These are phyloP conservation scores for Percina caprodes DNA, from an alignment of 2,113 vertebrate species.

Conservation along the genomic window DNA sequence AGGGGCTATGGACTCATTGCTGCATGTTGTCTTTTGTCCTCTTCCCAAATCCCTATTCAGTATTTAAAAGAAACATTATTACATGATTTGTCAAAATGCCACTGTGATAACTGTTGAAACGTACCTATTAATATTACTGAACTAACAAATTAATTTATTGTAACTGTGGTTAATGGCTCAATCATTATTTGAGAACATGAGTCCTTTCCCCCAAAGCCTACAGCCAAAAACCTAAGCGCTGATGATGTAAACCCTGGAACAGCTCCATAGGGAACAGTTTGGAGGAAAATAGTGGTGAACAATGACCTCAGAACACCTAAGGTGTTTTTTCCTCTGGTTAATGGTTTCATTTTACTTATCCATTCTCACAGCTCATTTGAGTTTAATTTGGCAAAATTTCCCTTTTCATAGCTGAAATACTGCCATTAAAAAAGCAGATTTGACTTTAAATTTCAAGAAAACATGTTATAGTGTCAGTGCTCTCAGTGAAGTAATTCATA, in stretches of 20 bases:
- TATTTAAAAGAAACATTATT: neutral
- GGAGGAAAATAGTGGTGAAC: conserved; percentile 17
- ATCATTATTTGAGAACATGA: conserved; percentile 46
- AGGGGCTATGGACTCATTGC: neutral
- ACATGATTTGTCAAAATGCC: neutral
- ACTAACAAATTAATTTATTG: conserved; percentile 25
- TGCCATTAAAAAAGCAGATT: neutral
- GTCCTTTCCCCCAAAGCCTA: conserved; percentile 9
- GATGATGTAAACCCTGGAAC: conserved; percentile 33
- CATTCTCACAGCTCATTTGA: no score
- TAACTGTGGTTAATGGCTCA: conserved; percentile 22
- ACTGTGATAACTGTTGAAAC: neutral
- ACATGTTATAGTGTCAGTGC: neutral
- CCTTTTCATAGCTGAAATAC: neutral
- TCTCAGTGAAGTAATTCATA: neutral
- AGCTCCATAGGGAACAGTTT: conserved; percentile 35
- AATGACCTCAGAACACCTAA: conserved; percentile 15
- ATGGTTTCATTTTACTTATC: neutral
- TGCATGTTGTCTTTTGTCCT: neutral
- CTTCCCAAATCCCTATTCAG: neutral
- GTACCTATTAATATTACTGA: conserved; percentile 14
- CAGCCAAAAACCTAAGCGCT: conserved; percentile 18
- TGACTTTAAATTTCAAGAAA: neutral
- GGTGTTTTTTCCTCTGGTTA: neutral
- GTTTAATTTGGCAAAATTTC: neutral